Percentiles rank a stretch among this genome's conserved stretches.
Evolutionary conservation across 2,113 vertebrate species (phyloP).

Genomic region (Pteruthius melanotis): DNA sequence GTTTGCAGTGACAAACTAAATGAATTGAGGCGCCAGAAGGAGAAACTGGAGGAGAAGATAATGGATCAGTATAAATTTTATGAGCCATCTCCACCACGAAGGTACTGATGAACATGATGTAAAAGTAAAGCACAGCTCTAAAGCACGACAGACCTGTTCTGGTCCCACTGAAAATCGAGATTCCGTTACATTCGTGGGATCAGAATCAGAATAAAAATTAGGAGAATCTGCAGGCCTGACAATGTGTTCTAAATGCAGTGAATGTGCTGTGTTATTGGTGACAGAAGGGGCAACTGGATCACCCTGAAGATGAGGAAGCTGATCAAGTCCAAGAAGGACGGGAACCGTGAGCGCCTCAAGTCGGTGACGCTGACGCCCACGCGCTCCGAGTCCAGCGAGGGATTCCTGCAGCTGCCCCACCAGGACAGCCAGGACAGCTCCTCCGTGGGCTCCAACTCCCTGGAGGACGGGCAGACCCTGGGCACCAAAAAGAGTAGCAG

Average conservation of each 20-base stretch:
- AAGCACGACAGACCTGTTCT: background rate
- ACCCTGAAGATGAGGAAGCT: constrained; percentile 96
- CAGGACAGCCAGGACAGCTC: constrained; percentile 96
- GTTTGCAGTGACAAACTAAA: constrained; percentile 92
- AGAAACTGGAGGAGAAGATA: constrained; percentile 99
- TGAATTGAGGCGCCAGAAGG: constrained; percentile 94
- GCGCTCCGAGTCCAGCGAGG: constrained; percentile 88
- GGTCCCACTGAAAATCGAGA: background rate
- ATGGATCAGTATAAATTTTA: constrained; percentile 99
- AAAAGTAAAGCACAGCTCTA: background rate
- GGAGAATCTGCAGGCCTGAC: background rate
- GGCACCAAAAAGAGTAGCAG: constrained; percentile 91
- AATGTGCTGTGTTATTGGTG: constrained; percentile 5
- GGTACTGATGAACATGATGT: constrained; percentile 68
- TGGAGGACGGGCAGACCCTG: constrained; percentile 87
- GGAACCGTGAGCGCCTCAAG: constrained; percentile 88
- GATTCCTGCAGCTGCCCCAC: constrained; percentile 84
- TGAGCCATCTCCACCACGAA: constrained; percentile 94
- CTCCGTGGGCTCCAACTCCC: constrained; percentile 93
- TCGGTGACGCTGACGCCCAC: constrained; percentile 88
- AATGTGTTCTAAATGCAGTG: background rate
- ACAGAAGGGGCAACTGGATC: constrained; percentile 98
- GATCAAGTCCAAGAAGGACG: constrained; percentile 92
- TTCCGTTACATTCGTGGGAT: background rate
- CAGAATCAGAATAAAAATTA: background rate